Percentiles rank a stretch among this genome's conserved stretches.
Conservation (phyloP, 2,113 vertebrate species). For the Leiothrix lutea region DNA sequence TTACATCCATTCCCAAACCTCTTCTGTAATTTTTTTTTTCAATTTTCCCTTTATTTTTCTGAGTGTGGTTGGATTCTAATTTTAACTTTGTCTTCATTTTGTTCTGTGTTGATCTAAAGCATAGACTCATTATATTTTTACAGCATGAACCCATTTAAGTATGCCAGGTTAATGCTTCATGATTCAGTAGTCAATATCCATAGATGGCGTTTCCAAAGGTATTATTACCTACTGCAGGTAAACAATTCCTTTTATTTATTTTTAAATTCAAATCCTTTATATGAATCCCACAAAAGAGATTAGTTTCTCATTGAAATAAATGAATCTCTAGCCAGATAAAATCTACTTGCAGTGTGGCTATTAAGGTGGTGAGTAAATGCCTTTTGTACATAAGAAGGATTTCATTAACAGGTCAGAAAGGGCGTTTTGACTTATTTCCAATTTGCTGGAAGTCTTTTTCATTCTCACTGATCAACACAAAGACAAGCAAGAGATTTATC, state of each 20-base stretch:
- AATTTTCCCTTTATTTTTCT: not conserved
- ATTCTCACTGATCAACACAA: slow-evolving; percentile 11
- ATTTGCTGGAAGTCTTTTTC: slow-evolving; percentile 21
- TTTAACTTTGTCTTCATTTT: not conserved
- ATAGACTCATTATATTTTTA: not conserved
- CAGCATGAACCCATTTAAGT: not conserved
- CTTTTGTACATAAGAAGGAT: slow-evolving; percentile 36
- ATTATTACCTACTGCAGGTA: slow-evolving; percentile 36
- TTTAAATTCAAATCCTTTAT: slow-evolving; percentile 38
- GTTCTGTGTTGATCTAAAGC: not conserved
- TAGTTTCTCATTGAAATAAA: slow-evolving; percentile 61
- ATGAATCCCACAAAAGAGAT: slow-evolving; percentile 42
- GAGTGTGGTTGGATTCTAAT: not conserved
- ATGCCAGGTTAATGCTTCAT: not conserved
- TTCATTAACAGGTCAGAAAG: slow-evolving; percentile 59
- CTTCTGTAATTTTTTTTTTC: not conserved
- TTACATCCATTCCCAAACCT: not conserved
- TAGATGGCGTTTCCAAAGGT: slow-evolving; percentile 26
- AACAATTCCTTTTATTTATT: slow-evolving; percentile 57
- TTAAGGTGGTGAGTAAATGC: slow-evolving; percentile 47
- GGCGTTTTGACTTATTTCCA: slow-evolving; percentile 61
- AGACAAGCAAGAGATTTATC: not conserved
- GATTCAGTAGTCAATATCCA: slow-evolving; percentile 13
- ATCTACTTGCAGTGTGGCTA: slow-evolving; percentile 32
- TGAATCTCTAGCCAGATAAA: slow-evolving; percentile 40